Evolutionary conservation across 2,113 vertebrate genomes (phyloP).

Genomic region (Origma solitaria): DNA sequence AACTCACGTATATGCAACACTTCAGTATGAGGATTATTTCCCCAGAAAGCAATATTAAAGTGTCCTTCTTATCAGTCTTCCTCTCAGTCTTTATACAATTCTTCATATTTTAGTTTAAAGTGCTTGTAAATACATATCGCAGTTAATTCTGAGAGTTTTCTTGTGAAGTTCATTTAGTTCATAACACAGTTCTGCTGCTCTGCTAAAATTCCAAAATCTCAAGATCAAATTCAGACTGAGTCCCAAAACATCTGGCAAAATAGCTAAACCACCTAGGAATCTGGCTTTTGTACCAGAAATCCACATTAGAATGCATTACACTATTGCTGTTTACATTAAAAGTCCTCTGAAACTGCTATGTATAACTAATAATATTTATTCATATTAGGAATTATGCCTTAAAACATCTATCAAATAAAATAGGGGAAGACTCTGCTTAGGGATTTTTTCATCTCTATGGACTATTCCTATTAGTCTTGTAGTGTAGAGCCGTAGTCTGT

Average conservation of each 20-base stretch:
- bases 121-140: neutral
- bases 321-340: neutral
- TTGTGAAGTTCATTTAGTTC: neutral
- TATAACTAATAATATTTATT: neutral
- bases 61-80: neutral
- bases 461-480: neutral
- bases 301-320: neutral
- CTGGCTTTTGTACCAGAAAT: neutral
- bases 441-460: neutral
- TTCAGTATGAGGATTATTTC: neutral
- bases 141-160: neutral
- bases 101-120: neutral
- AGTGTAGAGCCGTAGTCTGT: neutral
- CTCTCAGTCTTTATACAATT: neutral
- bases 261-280: neutral
- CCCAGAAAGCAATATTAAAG: neutral
- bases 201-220: neutral
- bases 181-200: neutral
- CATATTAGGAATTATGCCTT: neutral
- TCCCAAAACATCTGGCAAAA: neutral
- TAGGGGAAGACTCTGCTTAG: neutral
- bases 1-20: neutral
- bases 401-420: neutral
- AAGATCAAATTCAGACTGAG: neutral
- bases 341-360: neutral